Percentiles rank a stretch among this genome's conserved stretches.
phyloP scores from a whole-genome alignment of 2,113 vertebrate species.

The Heterotis niloticus region DNA sequence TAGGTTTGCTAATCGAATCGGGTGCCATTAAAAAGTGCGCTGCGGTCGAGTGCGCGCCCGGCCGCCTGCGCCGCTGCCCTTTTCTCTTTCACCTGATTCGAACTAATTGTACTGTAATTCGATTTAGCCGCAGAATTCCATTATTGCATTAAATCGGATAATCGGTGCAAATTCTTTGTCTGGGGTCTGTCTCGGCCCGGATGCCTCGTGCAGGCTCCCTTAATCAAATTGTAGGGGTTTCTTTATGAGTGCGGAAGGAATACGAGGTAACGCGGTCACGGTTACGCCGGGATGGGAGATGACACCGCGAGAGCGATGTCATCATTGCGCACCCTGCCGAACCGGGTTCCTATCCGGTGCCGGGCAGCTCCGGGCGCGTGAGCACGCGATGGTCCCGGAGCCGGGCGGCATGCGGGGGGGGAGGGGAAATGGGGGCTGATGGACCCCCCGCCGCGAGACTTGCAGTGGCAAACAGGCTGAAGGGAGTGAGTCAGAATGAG shows the following conservation, averaged over 20 bases:
- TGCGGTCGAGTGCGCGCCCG: constrained; percentile 3
- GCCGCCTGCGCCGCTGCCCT: not conserved
- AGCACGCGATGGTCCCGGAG: not conserved
- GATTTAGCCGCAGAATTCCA: constrained; percentile 23
- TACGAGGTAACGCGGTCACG: fast-evolving
- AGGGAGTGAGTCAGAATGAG: constrained; percentile 30
- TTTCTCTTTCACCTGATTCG: constrained; percentile 25
- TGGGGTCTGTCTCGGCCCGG: constrained; percentile 16
- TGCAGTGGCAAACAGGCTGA: constrained; percentile 17
- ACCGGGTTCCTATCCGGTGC: not conserved
- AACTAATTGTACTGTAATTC: constrained; percentile 21
- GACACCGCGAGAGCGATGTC: constrained; percentile 7
- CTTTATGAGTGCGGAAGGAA: not conserved
- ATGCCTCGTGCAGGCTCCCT: not conserved
- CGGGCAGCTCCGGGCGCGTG: not conserved
- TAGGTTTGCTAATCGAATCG: constrained; percentile 20
- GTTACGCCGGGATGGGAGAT: not conserved
- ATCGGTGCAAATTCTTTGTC: constrained; percentile 22
- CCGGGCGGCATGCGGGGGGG: not conserved
- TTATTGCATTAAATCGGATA: constrained; percentile 23
- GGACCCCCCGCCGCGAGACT: constrained; percentile 1
- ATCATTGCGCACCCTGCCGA: not conserved
- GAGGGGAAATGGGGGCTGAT: constrained; percentile 1
- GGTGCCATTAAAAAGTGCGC: constrained; percentile 18
- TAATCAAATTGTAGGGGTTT: not conserved